Base-by-base conservation (phyloP, 2,888 invertebrate species). In the Beris chalybata region DNA sequence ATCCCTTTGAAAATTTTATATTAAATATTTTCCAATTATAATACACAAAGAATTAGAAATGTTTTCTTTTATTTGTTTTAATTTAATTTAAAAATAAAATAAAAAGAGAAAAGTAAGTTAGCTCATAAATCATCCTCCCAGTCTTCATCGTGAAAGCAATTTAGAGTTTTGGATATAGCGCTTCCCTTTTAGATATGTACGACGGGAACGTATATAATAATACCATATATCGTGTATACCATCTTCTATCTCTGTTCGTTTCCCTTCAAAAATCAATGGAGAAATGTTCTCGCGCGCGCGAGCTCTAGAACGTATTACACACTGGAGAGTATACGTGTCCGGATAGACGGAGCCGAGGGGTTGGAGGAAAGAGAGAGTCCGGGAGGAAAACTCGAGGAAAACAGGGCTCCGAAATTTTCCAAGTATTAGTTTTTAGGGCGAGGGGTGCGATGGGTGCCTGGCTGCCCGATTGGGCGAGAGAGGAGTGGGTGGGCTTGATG, bases 241-340 rank as follows among this genome's bases (percentile, higher is more conserved):
- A 48, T 48, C 29, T 47, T 43, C 58, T 59, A 22, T 59, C 61
- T 61, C 32, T 50, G 50, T 50, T 50, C 59, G 22, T 50, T 32
- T 63, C 64, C 45, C 54, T 64, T 53, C 65, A 73, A 73, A 74
- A 74, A 74, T 73, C 73, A 72, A 73, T 73, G 73, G 67, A 67
- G 64, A 73, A 71, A 69, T 38, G 43, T 61, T 69, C 70, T 71
- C 68, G 70, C 72, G 72, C 65, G 69, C 71, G 71, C 71, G 71
- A 72, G 70, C 73, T 72, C 70, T 70, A 72, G 71, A 71, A 71
- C 67, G 66, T 67, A 67, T 70, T 70, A 50, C 52, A 31, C 44
- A 59, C 29, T 15, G 52, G 13, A 50, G 22, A 44, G 22, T 12
- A 47, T 63, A 48, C 31, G 47, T 31, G 59, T 58, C 43, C 43